These are phyloP conservation scores for Lepidostoma basale DNA, from an alignment of 1,140 invertebrate species.

Conservation along the genomic window DNA sequence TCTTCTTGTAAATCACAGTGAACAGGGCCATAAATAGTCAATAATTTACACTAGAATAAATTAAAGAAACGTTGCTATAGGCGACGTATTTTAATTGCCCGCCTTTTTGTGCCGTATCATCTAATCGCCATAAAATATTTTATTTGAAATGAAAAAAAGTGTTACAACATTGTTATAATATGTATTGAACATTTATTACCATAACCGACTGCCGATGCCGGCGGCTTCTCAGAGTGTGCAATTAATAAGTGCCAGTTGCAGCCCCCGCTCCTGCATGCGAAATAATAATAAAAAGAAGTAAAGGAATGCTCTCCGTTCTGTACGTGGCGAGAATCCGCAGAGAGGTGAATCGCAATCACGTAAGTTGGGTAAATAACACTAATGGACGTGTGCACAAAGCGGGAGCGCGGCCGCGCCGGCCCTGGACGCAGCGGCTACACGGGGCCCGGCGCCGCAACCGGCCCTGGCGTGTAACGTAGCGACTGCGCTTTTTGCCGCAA, in stretches of 20 bases:
- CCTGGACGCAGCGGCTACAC: not conserved
- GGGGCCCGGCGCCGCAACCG: not conserved
- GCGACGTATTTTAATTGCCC: too few relatives aligned
- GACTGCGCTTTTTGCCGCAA: not conserved
- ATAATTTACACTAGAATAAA: too few relatives aligned
- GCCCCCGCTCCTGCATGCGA: not conserved
- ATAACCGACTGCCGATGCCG: constrained; percentile 1
- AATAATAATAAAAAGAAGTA: constrained; percentile 4
- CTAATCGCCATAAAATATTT: too few relatives aligned
- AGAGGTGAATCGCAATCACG: constrained; percentile 15
- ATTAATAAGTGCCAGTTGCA: constrained; percentile 13
- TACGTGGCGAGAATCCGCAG: constrained; percentile 2
- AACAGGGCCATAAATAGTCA: too few relatives aligned
- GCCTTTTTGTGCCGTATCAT: too few relatives aligned
- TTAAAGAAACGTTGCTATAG: too few relatives aligned
- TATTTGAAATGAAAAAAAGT: too few relatives aligned
- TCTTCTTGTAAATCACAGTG: too few relatives aligned
- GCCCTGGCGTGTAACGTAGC: not conserved
- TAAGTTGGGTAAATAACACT: constrained; percentile 24
- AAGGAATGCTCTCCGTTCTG: constrained; percentile 10
- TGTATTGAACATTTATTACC: not conserved
- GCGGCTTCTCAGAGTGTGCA: not conserved
- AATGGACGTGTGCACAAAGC: constrained; percentile 20
- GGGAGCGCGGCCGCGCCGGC: not conserved
- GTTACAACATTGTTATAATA: too few relatives aligned